Base-by-base conservation (phyloP, 1,140 invertebrate species). In the Brachionus calyciflorus region DNA sequence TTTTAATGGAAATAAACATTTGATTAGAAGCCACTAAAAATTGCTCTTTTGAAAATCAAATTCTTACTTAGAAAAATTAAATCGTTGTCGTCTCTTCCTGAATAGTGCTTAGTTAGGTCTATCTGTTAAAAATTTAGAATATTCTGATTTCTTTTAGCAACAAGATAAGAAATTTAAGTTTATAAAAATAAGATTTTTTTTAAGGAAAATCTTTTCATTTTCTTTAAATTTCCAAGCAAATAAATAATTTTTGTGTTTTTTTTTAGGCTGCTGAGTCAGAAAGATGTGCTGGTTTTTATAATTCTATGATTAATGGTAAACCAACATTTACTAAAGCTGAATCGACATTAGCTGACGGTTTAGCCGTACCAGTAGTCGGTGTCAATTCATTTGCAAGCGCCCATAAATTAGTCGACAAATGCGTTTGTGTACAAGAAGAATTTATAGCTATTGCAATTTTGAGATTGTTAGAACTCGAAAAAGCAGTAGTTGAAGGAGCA, bases 401-500 rank as follows among this genome's bases (percentile, higher is more conserved):
- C 0, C 85, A 88, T 79, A 84, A 89, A 0, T 84, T 92, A 0
- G 88, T 95, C 51, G 93, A 96, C 83, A 92, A 91, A 87, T 87
- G 65, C 21, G 37, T 76, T 6, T 63, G 21, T 77, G 78, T 77
- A 41, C 63, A 41, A 75, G 88, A 88, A 79, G 86, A 87, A 65
- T 83, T 79, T 88, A 93, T 96, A 51, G 93, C 94, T 0, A 88
- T 94, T 78, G 89, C 93, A 3, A 95, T 96, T 78, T 83, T 96
- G 40, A 88, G 91, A 19, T 83, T 96, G 51, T 88, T 94, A 3
- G 93, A 96, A 84, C 87, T 90, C 76, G 93, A 95, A 83, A 96
- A 96, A 83, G 92, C 91, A 78, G 92, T 96, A 1, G 92, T 96
- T 1, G 94, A 96, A 84, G 94, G 85, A 0, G 93, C 92, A 1